phyloP scores from a whole-genome alignment of 2,888 invertebrate species.

The Tetrapedia diversipes region DNA sequence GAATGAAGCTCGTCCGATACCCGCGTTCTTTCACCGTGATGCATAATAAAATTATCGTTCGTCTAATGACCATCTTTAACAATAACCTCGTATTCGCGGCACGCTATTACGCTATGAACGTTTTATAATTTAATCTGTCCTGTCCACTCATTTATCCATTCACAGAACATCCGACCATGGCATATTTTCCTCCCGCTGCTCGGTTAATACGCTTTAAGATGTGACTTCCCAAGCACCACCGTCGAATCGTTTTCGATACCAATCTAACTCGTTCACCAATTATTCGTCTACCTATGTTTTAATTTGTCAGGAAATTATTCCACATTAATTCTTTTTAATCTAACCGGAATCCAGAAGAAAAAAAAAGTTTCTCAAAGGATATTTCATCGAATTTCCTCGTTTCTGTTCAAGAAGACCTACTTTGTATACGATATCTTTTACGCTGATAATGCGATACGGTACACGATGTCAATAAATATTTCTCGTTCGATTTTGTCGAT shows the following conservation, averaged over 20 bases:
- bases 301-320: no score
- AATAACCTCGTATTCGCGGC: slow-evolving; percentile 44
- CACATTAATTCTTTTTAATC: no score
- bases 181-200: slow-evolving; percentile 54
- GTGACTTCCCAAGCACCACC: slow-evolving; percentile 33
- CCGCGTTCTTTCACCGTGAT: slow-evolving; percentile 20
- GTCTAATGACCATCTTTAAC: slow-evolving; percentile 52
- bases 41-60: slow-evolving; percentile 44
- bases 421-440: slow-evolving; percentile 35
- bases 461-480: slow-evolving; percentile 7
- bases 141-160: slow-evolving; percentile 61
- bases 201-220: slow-evolving; percentile 47
- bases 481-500: not conserved
- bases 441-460: slow-evolving; percentile 25
- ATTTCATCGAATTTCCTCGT: not conserved
- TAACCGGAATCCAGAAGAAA: no score
- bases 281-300: no score
- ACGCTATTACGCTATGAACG: slow-evolving; percentile 49
- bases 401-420: slow-evolving; percentile 19
- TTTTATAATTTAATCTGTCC: slow-evolving; percentile 60
- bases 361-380: not conserved
- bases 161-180: slow-evolving; percentile 60
- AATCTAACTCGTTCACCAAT: not conserved
- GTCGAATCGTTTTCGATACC: slow-evolving; percentile 36
- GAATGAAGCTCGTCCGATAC: not conserved